Evolutionary conservation across 1,140 invertebrate species (phyloP).

Genomic region (Drosophila trapezifrons): DNA sequence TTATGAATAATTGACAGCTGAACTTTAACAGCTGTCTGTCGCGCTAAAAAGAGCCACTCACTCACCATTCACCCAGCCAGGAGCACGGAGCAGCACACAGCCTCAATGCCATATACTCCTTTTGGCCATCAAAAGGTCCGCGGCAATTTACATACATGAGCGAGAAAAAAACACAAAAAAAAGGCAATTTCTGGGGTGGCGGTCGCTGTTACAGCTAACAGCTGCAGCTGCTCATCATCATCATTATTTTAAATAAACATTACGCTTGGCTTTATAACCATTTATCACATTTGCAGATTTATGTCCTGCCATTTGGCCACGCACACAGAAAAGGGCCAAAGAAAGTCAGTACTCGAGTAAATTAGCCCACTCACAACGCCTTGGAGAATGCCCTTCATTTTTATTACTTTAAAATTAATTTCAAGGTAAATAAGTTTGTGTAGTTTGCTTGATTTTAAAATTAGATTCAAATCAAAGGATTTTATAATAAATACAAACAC

Average conservation of each 20-base stretch:
- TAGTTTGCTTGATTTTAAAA: too few species aligned
- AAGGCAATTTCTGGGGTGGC: conserved; percentile 7
- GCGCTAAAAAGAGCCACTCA: conserved; percentile 44
- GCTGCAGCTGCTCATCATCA: conserved; percentile 66
- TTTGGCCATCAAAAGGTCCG: conserved; percentile 41
- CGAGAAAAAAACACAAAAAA: conserved; percentile 2
- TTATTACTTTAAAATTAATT: too few species aligned
- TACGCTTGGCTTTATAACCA: conserved; percentile 75
- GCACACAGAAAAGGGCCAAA: conserved; percentile 21
- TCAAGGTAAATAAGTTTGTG: too few species aligned
- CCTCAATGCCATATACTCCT: conserved; percentile 26
- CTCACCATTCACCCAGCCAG: neutral
- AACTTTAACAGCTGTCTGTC: conserved; percentile 56
- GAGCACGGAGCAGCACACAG: too few species aligned
- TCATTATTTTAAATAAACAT: conserved; percentile 82
- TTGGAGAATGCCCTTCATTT: conserved; percentile 28
- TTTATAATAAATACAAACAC: too few species aligned
- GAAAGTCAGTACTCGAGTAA: conserved; percentile 29
- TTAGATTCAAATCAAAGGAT: too few species aligned
- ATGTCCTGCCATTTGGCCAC: conserved; percentile 55
- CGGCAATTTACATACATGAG: conserved; percentile 62
- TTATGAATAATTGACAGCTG: conserved; percentile 77
- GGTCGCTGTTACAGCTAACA: neutral
- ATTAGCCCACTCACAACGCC: conserved; percentile 22
- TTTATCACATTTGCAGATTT: conserved; percentile 81